These are phyloP conservation scores for Cyanoliseus patagonus DNA, from an alignment of 2,113 vertebrate species.

Conservation along the genomic window DNA sequence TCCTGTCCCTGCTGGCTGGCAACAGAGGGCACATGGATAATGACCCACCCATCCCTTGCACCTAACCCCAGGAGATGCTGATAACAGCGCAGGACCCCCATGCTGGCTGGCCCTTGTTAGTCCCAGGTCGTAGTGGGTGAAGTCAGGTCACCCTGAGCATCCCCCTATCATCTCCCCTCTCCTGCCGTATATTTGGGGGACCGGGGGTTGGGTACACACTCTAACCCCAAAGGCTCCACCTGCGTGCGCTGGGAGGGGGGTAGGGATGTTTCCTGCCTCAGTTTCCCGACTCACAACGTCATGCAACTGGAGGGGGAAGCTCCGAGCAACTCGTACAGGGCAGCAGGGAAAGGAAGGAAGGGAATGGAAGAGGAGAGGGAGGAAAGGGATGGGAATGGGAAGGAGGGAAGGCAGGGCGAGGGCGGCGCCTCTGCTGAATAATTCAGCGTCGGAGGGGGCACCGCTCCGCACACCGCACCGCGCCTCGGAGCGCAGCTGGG, in stretches of 20 bases:
- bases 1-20: not conserved
- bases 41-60: no score
- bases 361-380: not conserved
- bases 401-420: no score
- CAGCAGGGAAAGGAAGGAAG: not conserved
- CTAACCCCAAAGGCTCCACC: not conserved
- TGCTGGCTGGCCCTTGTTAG: not conserved
- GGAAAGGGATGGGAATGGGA: not conserved
- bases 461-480: not conserved
- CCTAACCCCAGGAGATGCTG: not conserved
- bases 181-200: fast-evolving
- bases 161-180: not conserved
- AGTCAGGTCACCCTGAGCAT: no score
- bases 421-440: constrained; percentile 35
- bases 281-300: not conserved
- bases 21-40: no score
- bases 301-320: no score
- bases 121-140: not conserved
- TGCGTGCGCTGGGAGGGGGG: not conserved
- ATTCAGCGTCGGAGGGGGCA: not conserved
- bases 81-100: fast-evolving
- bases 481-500: not conserved
- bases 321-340: not conserved
- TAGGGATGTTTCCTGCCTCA: not conserved
- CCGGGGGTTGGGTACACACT: no score